phyloP scores from a whole-genome alignment of 2,113 vertebrate species.

The Cairina moschata region DNA sequence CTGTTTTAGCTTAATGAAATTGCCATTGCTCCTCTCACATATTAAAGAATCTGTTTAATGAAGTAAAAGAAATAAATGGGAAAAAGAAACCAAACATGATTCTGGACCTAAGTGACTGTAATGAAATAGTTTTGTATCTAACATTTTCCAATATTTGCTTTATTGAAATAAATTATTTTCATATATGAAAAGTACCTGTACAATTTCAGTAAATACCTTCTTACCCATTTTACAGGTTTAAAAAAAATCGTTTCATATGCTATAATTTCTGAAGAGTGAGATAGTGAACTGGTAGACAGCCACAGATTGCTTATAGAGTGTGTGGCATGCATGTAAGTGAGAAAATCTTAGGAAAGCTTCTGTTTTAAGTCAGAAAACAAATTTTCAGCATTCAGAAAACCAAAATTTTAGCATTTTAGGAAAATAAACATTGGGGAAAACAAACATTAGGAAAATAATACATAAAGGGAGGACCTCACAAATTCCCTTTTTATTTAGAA shows the following conservation, averaged over 20 bases:
- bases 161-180: neutral
- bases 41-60: neutral
- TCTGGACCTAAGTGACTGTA: neutral
- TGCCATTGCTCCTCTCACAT: neutral
- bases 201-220: neutral
- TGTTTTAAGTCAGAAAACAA: neutral
- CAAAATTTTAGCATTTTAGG: neutral
- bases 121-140: neutral
- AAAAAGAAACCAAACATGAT: neutral
- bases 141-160: neutral
- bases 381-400: neutral
- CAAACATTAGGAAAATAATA: neutral
- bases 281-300: neutral
- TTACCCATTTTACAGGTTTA: neutral
- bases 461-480: neutral
- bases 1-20: neutral
- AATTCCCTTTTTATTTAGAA: neutral
- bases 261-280: neutral
- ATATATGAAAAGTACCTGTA: neutral
- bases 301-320: neutral
- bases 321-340: rapidly evolving
- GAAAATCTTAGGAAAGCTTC: neutral
- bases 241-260: rapidly evolving
- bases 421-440: neutral
- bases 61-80: neutral